Evolutionary conservation across 2,888 invertebrate species (phyloP).

Genomic region (Cantharis lateralis): DNA sequence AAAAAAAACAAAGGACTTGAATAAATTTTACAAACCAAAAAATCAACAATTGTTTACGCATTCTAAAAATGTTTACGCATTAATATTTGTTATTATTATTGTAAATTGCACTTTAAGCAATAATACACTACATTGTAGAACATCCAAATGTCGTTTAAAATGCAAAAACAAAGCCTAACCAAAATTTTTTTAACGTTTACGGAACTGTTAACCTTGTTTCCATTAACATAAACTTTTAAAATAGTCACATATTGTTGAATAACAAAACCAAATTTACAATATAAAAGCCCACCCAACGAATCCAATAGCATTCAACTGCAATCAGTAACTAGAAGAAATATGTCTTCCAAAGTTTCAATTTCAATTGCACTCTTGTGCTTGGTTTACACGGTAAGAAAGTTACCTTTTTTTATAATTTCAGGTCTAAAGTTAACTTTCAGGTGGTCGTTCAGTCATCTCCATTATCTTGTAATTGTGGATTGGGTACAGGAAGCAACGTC

Average conservation of each 20-base stretch:
- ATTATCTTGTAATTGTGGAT: slow-evolving; percentile 36
- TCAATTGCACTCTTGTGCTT: neutral
- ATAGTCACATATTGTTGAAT: neutral
- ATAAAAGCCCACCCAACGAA: neutral
- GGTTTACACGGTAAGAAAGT: neutral
- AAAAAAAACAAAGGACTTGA: too few species aligned
- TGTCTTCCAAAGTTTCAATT: neutral
- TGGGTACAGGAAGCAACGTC: slow-evolving; percentile 43
- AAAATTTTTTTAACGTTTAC: neutral
- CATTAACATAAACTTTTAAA: neutral
- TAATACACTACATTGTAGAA: neutral
- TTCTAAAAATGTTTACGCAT: neutral
- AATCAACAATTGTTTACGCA: neutral
- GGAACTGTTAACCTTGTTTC: neutral
- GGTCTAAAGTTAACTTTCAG: neutral
- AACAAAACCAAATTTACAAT: neutral
- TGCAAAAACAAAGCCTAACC: neutral
- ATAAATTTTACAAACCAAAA: neutral
- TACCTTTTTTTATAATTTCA: neutral
- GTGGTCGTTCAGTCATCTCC: neutral
- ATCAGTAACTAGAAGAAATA: neutral
- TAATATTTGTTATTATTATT: neutral
- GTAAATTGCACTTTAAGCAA: neutral
- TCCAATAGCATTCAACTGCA: neutral
- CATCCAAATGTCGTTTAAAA: neutral